These are phyloP conservation scores for Hemibagrus guttatus DNA, from an alignment of 2,797 vertebrate genomes.

Conservation along the genomic window DNA sequence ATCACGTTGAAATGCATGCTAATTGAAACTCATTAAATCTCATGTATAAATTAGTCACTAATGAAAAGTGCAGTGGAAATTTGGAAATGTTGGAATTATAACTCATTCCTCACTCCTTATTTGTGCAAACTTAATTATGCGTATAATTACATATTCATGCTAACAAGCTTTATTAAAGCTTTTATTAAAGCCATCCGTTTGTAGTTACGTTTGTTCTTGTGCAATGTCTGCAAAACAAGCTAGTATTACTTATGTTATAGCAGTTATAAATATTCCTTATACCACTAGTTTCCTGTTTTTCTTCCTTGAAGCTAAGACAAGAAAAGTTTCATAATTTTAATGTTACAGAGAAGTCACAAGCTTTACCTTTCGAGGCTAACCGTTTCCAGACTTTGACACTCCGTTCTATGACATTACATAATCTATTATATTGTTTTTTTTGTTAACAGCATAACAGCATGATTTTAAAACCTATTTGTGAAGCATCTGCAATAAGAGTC, in stretches of 20 bases:
- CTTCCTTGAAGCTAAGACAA: too few species aligned
- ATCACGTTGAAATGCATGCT: not conserved
- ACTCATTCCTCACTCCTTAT: too few species aligned
- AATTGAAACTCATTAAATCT: not conserved
- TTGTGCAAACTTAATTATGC: not conserved
- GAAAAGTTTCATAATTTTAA: too few species aligned
- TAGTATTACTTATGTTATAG: not conserved
- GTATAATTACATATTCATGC: not conserved
- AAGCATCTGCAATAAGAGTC: not conserved
- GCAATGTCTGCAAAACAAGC: not conserved
- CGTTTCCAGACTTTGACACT: not conserved
- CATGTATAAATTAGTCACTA: not conserved
- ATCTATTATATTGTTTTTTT: too few species aligned
- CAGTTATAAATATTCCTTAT: not conserved
- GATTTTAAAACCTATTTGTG: not conserved
- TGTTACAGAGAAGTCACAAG: not conserved
- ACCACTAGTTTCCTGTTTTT: constrained; percentile 10
- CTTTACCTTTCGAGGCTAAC: not conserved
- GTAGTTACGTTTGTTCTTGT: not conserved
- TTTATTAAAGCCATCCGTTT: not conserved
- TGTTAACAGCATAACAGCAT: not conserved
- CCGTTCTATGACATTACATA: too few species aligned
- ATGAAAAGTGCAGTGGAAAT: not conserved
- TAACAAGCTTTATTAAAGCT: not conserved
- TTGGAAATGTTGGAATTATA: too few species aligned